Conservation (phyloP, 2,113 vertebrate genomes). For the Eolophus roseicapilla region DNA sequence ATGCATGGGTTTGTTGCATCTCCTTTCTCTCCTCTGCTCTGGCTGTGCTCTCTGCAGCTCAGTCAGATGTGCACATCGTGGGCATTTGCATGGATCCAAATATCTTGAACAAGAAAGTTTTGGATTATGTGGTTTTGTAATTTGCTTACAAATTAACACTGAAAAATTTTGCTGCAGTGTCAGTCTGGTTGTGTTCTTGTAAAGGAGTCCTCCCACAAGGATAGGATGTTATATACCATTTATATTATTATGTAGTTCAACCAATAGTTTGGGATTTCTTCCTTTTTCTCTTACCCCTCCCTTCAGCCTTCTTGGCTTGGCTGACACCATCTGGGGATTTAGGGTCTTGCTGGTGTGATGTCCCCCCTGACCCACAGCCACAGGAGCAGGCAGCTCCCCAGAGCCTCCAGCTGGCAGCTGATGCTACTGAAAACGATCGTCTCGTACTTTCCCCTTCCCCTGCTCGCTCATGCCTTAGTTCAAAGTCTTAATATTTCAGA, state of each 20-base stretch:
- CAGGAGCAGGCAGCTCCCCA: neutral
- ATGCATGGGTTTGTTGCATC: neutral
- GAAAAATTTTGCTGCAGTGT: neutral
- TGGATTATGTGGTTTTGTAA: neutral
- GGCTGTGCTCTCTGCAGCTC: neutral
- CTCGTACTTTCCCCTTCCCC: fast-evolving
- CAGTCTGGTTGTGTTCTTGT: neutral
- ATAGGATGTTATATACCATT: neutral
- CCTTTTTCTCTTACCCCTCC: neutral
- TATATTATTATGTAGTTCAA: neutral
- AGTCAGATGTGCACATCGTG: neutral
- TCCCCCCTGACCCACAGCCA: fast-evolving
- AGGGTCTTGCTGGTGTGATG: neutral
- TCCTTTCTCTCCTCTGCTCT: neutral
- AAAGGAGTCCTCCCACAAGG: neutral
- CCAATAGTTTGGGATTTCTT: neutral
- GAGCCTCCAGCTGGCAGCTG: neutral
- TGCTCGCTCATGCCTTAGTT: neutral
- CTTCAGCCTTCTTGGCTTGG: neutral
- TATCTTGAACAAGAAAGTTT: neutral
- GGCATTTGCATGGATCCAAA: neutral
- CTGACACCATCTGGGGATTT: neutral
- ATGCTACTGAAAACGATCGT: neutral
- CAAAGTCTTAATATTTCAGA: neutral
- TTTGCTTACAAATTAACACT: neutral